Evolutionary conservation across 2,888 invertebrate species (phyloP).

Genomic region (Syrphus vitripennis): DNA sequence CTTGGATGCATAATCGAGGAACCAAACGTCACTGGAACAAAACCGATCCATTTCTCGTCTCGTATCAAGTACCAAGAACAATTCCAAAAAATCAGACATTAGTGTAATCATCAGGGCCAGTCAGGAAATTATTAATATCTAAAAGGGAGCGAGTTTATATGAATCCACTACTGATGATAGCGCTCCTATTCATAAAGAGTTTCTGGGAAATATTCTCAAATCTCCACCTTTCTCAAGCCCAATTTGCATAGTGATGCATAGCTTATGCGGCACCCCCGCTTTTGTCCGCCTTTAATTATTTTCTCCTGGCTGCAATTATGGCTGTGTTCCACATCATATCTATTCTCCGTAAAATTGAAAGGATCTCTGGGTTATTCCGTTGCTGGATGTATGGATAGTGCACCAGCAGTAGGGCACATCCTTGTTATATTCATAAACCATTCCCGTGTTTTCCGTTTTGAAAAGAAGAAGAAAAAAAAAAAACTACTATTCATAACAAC

Average conservation of each 20-base stretch:
- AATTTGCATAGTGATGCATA: not conserved
- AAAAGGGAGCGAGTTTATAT: not conserved
- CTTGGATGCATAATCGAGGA: too few species aligned
- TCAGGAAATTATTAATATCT: not conserved
- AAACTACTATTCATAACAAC: slow-evolving; percentile 21
- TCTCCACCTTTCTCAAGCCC: slow-evolving; percentile 18
- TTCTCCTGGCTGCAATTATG: slow-evolving; percentile 67
- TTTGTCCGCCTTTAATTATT: slow-evolving; percentile 65
- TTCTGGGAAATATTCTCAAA: slow-evolving; percentile 48
- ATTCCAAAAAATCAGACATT: not conserved
- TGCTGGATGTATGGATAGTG: slow-evolving; percentile 12
- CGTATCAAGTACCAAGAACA: too few species aligned
- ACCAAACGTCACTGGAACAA: too few species aligned
- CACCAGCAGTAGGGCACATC: slow-evolving; percentile 54
- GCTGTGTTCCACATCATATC: slow-evolving; percentile 65
- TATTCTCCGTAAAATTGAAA: slow-evolving; percentile 66
- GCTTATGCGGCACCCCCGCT: too few species aligned
- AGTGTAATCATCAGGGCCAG: not conserved
- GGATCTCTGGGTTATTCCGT: slow-evolving; percentile 37
- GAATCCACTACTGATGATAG: slow-evolving; percentile 19
- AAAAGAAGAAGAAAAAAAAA: not conserved
- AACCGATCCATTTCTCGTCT: too few species aligned
- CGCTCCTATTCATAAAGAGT: slow-evolving; percentile 59
- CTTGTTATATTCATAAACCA: slow-evolving; percentile 69
- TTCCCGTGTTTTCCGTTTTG: slow-evolving; percentile 43